Evolutionary conservation across 1,140 invertebrate genomes (phyloP), one percentile per base, ranked within the genome.

Genomic region (Leptinotarsa defecta): DNA sequence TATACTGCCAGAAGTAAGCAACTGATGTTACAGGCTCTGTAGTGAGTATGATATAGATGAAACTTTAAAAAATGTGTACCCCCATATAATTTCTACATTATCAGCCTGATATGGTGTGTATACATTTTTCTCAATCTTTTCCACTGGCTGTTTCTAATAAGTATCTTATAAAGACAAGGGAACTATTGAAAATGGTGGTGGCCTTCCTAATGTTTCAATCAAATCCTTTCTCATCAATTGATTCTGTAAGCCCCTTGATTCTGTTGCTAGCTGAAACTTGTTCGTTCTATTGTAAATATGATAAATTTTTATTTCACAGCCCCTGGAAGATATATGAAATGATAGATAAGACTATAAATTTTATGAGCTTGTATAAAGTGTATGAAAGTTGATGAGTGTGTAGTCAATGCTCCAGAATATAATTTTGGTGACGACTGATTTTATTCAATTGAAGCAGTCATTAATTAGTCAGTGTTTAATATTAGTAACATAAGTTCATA

Each of bases 391-490:
- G 75, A 79, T 78, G 82, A 80, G 74, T 84, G 82, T 71, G 74
- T 73, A 81, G 80, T 69, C 74, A 72, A 75, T 27, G 20, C 79
- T 79, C 77, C 81, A 77, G 80, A 76, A 78, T 83, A 77, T 81
- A 77, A 57, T 80, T 80, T 75, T 84, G 84, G 82, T 85, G 84
- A 83, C 84, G 82, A 84, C 83, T 84, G 83, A 83, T 81, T 79
- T 81, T 81, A 77, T 77, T 79, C 74, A 77, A 75, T 77, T 79
- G 70, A 81, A 79, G 77, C 77, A 84, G 80, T 81, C 80, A 82
- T 73, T 82, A 72, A 82, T 84, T 85, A 85, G 83, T 84, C 79
- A 79, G 73, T 77, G 76, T 76, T 78, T 82, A 78, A 52, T 77
- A 71, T 76, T 77, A 78, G 74, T 78, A 80, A 43, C 74, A 71